These are phyloP conservation scores for Tetramorium parvispinum DNA, from an alignment of 1,140 invertebrate genomes.

Conservation along the genomic window DNA sequence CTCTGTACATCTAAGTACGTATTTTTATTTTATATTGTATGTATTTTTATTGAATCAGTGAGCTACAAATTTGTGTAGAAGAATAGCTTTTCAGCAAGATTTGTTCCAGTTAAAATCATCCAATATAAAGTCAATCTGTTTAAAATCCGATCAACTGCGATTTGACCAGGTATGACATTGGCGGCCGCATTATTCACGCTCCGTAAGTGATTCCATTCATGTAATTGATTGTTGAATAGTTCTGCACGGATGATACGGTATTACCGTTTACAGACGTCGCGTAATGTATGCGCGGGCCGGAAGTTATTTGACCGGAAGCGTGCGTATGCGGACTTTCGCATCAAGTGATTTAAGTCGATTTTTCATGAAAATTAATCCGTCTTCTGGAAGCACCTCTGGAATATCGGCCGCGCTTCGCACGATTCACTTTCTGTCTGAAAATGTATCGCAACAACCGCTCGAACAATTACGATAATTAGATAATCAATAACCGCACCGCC, in stretches of 20 bases:
- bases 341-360: not conserved
- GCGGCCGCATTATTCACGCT: not conserved
- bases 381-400: not conserved
- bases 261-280: not conserved
- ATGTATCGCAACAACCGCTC: conserved; percentile 40
- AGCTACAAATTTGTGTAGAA: not conserved
- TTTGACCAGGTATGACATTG: not conserved
- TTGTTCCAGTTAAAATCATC: not conserved
- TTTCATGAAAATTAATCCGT: conserved; percentile 25
- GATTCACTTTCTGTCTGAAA: conserved; percentile 46
- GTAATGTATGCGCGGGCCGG: not conserved
- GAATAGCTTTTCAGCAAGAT: not conserved
- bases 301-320: conserved; percentile 25
- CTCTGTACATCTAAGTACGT: not conserved
- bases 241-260: not conserved
- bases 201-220: conserved; percentile 31
- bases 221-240: conserved; percentile 22
- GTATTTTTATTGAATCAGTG: not conserved
- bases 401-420: conserved; percentile 44
- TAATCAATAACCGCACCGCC: conserved; percentile 62
- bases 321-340: not conserved
- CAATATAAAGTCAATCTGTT: not conserved
- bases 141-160: not conserved
- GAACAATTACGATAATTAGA: conserved; percentile 78
- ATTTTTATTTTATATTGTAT: not conserved